A percentile compares a stretch with the other conserved stretches of the same genome.
Conservation (phyloP, 2,113 vertebrate genomes). For the Phylloscopus trochiloides region DNA sequence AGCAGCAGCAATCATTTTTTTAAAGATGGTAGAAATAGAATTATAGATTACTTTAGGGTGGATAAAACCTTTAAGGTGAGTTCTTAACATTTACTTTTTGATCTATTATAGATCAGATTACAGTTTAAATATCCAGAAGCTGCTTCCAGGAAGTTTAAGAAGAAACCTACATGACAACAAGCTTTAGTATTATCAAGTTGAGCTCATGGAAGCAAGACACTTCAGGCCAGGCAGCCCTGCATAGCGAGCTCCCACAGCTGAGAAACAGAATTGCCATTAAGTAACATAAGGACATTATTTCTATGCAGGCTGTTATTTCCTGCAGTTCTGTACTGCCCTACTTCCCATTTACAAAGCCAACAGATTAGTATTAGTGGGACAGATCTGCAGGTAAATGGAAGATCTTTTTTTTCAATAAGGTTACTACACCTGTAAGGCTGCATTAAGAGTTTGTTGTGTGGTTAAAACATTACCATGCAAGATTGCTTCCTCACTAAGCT, state of each 20-base stretch:
- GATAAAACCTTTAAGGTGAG: accelerated
- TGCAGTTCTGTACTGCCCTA: not conserved
- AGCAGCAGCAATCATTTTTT: not conserved
- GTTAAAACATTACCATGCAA: not conserved
- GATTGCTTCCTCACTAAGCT: not conserved
- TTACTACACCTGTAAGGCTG: not conserved
- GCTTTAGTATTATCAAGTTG: not conserved
- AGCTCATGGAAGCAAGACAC: not conserved
- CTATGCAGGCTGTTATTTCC: not conserved
- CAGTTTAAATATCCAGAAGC: not conserved
- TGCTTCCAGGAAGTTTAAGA: not conserved
- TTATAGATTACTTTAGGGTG: not conserved
- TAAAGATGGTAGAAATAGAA: accelerated
- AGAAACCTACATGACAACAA: not conserved
- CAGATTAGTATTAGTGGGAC: not conserved
- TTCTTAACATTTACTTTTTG: not conserved
- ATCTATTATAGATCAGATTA: not conserved
- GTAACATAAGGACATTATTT: not conserved
- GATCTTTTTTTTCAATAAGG: not conserved
- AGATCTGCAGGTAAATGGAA: not conserved
- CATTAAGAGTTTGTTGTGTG: not conserved
- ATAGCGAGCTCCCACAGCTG: not conserved
- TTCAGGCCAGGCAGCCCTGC: not conserved
- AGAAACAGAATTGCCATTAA: not conserved
- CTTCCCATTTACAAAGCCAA: not conserved